phyloP scores from a whole-genome alignment of 2,888 invertebrate genomes.

The Acrobasis repandana region DNA sequence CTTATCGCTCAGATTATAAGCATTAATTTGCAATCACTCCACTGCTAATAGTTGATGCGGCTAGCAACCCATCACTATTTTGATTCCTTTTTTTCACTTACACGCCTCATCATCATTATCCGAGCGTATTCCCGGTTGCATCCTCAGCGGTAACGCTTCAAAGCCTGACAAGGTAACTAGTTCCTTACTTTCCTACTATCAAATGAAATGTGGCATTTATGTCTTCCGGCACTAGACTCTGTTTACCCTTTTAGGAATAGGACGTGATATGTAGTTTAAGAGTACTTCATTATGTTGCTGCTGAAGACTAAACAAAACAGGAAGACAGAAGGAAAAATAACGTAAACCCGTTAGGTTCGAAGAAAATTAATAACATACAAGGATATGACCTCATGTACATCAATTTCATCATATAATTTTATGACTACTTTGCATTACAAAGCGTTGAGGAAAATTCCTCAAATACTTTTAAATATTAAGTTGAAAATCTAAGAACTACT shows the following conservation, averaged over 20 bases:
- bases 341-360: slow-evolving; percentile 18
- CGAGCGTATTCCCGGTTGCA: too few species aligned
- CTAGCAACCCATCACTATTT: too few species aligned
- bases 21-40: not conserved
- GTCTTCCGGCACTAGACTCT: too few species aligned
- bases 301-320: not conserved
- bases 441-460: slow-evolving; percentile 1
- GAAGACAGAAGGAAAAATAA: not conserved
- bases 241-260: too few species aligned
- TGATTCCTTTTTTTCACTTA: too few species aligned
- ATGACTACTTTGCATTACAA: slow-evolving; percentile 19
- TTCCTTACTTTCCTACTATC: too few species aligned
- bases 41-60: not conserved
- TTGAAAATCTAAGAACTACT: not conserved
- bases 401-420: slow-evolving; percentile 24
- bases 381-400: slow-evolving; percentile 25
- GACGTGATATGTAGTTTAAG: too few species aligned
- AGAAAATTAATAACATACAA: slow-evolving; percentile 25
- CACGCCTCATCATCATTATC: too few species aligned
- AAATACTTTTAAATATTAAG: not conserved
- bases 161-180: too few species aligned
- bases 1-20: not conserved
- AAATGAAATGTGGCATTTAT: too few species aligned
- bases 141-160: too few species aligned
- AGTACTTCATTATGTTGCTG: too few species aligned